Evolutionary conservation across 2,888 invertebrate genomes (phyloP).

Genomic region (Mesochorus sp.): DNA sequence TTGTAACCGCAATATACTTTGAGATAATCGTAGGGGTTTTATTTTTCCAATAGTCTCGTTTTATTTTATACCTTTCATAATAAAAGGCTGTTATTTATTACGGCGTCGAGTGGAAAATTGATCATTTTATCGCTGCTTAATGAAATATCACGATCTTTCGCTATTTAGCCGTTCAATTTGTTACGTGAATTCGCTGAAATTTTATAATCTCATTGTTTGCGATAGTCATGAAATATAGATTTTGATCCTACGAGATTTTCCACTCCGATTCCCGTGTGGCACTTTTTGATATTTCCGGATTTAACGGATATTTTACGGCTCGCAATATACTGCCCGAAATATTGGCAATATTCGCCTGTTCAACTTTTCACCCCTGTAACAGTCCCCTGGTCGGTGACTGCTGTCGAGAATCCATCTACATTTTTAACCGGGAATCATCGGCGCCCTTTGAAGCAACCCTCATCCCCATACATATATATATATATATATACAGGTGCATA

Average conservation of each 20-base stretch:
- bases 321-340: too few relatives aligned
- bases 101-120: neutral
- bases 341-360: conserved; percentile 35
- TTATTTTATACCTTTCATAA: conserved; percentile 19
- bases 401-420: conserved; percentile 30
- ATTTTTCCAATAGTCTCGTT: conserved; percentile 24
- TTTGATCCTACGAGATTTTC: too few relatives aligned
- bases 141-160: neutral
- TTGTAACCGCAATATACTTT: neutral
- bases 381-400: neutral
- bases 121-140: neutral
- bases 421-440: conserved; percentile 17
- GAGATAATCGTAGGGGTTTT: conserved; percentile 4
- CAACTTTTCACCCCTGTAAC: neutral
- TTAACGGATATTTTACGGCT: too few relatives aligned
- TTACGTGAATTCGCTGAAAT: neutral
- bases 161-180: neutral
- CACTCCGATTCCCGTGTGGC: too few relatives aligned
- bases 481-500: neutral
- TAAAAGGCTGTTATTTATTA: neutral
- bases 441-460: neutral
- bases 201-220: too few relatives aligned
- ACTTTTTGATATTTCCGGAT: neutral
- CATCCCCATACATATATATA: neutral
- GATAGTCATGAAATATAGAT: too few relatives aligned